Conservation (phyloP, 2,888 invertebrate genomes). For the Vesta saturnalis region DNA sequence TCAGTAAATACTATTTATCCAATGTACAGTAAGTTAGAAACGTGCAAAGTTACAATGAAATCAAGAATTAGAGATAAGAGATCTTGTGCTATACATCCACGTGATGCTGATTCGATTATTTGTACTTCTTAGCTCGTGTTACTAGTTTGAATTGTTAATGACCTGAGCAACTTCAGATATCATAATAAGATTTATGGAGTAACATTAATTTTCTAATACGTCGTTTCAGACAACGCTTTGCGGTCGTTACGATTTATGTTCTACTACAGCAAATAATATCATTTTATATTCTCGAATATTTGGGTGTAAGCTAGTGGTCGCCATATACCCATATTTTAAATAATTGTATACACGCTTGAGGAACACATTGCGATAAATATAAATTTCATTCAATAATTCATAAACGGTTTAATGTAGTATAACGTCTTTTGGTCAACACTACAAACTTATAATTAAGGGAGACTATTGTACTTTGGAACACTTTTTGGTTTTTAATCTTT, state of each 20-base stretch:
- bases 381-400: too few relatives aligned
- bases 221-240: conserved; percentile 7
- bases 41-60: conserved; percentile 35
- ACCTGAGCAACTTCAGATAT: conserved; percentile 24
- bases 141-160: conserved; percentile 36
- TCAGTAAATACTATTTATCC: conserved; percentile 34
- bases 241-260: conserved; percentile 12
- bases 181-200: conserved; percentile 28
- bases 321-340: neutral
- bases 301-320: neutral
- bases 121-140: conserved; percentile 10
- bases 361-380: too few relatives aligned
- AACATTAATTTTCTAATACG: conserved; percentile 5
- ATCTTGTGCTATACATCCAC: conserved; percentile 26
- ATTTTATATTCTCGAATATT: neutral
- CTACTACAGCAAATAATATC: neutral
- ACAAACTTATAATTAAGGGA: too few relatives aligned
- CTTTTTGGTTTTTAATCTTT: too few relatives aligned
- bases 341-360: neutral
- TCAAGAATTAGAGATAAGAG: conserved; percentile 34
- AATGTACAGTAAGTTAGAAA: conserved; percentile 28
- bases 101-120: conserved; percentile 31
- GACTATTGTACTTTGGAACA: too few relatives aligned
- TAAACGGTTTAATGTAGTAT: too few relatives aligned
- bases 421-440: too few relatives aligned